Evolutionary conservation across 2,888 invertebrate genomes (phyloP).

Genomic region (Kuschelorhynchus macadamiae): DNA sequence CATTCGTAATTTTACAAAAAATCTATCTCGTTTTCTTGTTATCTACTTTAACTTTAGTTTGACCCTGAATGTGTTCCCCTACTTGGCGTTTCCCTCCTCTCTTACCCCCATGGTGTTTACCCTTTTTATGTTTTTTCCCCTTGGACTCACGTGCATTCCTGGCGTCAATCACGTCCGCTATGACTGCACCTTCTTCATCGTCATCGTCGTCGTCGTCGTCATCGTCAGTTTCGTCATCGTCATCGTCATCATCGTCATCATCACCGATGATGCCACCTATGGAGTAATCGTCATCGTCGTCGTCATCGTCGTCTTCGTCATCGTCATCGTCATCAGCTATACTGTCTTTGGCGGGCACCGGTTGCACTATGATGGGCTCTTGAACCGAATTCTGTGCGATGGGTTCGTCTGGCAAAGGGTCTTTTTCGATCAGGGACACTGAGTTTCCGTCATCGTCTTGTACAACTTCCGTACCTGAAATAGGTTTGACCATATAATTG

Average conservation of each 20-base stretch:
- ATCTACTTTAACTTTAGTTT: slow-evolving; percentile 60
- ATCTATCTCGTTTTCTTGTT: slow-evolving; percentile 57
- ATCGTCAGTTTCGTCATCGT: slow-evolving; percentile 70
- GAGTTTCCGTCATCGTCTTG: slow-evolving; percentile 31
- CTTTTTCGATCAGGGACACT: slow-evolving; percentile 62
- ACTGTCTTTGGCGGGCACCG: slow-evolving; percentile 66
- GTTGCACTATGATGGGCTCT: slow-evolving; percentile 63
- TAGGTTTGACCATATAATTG: not conserved
- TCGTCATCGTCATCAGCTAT: slow-evolving; percentile 69
- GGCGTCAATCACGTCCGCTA: slow-evolving; percentile 79
- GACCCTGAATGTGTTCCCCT: slow-evolving; percentile 62
- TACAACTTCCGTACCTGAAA: slow-evolving; percentile 52
- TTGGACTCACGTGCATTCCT: slow-evolving; percentile 89
- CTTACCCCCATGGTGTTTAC: slow-evolving; percentile 59
- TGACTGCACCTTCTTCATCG: slow-evolving; percentile 74
- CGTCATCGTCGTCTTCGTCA: slow-evolving; percentile 75
- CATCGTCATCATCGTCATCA: slow-evolving; percentile 73
- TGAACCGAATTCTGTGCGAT: slow-evolving; percentile 57
- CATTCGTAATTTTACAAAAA: too few species aligned
- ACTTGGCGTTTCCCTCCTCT: slow-evolving; percentile 56
- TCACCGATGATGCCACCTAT: slow-evolving; percentile 75
- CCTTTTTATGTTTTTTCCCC: slow-evolving; percentile 56
- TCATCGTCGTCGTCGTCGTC: slow-evolving; percentile 74
- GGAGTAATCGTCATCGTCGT: slow-evolving; percentile 72
- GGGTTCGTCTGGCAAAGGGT: slow-evolving; percentile 59